phyloP scores from a whole-genome alignment of 2,888 invertebrate genomes.

The Eristalis pertinax region DNA sequence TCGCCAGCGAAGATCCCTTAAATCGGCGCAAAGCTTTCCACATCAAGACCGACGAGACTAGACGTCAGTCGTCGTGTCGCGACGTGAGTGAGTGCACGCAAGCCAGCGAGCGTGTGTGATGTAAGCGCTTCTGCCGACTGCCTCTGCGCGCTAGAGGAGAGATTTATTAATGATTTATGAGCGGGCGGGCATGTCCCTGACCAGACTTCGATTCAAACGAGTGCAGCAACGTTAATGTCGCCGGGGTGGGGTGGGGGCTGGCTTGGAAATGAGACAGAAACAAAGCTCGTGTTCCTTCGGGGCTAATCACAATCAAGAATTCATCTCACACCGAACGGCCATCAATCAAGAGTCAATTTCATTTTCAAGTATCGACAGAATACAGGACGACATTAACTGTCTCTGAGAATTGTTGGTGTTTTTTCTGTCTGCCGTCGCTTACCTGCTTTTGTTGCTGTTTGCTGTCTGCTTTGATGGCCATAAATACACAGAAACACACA shows the following conservation, averaged over 20 bases:
- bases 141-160: constrained; percentile 12
- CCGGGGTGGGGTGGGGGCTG: neutral
- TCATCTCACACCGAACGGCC: constrained; percentile 65
- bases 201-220: neutral
- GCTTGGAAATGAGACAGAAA: neutral
- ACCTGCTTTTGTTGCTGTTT: constrained; percentile 25
- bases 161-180: constrained; percentile 34
- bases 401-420: constrained; percentile 13
- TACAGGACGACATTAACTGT: constrained; percentile 69
- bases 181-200: neutral
- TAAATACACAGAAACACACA: constrained; percentile 32
- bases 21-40: constrained; percentile 6
- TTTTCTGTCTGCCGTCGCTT: constrained; percentile 25
- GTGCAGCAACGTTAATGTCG: neutral
- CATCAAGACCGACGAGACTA: neutral
- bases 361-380: constrained; percentile 67
- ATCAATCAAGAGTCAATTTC: constrained; percentile 69
- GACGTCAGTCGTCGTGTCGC: neutral
- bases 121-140: constrained; percentile 19
- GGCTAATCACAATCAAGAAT: constrained; percentile 64
- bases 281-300: constrained; percentile 18
- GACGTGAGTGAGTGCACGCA: neutral
- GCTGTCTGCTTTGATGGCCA: constrained; percentile 27
- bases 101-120: neutral
- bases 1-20: constrained; percentile 19